Conservation (phyloP, 2,113 vertebrate genomes). For the Chamaea fasciata region DNA sequence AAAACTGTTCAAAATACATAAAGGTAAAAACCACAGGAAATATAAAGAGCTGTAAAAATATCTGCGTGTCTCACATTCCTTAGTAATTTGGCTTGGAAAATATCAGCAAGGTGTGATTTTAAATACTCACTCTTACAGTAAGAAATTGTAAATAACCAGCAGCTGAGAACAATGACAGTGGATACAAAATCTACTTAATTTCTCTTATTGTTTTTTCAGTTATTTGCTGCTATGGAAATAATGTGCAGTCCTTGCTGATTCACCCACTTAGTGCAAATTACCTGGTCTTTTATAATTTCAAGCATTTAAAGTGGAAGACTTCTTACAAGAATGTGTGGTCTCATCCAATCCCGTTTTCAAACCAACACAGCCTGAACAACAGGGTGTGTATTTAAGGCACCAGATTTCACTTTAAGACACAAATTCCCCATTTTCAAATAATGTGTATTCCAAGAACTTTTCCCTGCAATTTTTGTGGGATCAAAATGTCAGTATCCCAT, state of each 20-base stretch:
- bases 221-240: not conserved
- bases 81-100: not conserved
- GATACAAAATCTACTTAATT: not conserved
- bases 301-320: not conserved
- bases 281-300: not conserved
- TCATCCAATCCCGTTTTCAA: not conserved
- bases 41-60: not conserved
- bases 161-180: not conserved
- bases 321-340: not conserved
- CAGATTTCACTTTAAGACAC: not conserved
- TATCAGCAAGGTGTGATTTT: not conserved
- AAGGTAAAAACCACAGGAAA: not conserved
- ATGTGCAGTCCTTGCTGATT: not conserved
- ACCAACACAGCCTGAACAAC: not conserved
- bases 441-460: not conserved
- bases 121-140: not conserved
- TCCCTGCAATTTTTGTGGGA: not conserved
- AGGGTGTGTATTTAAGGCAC: not conserved
- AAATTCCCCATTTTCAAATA: not conserved
- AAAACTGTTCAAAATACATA: not conserved
- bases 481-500: not conserved
- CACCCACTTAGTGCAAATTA: not conserved
- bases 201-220: not conserved
- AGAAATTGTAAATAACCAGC: not conserved
- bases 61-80: not conserved